A percentile compares a stretch with the other conserved stretches of the same genome.
phyloP scores from a whole-genome alignment of 2,797 vertebrate species.

The Syndactyla subalaris region DNA sequence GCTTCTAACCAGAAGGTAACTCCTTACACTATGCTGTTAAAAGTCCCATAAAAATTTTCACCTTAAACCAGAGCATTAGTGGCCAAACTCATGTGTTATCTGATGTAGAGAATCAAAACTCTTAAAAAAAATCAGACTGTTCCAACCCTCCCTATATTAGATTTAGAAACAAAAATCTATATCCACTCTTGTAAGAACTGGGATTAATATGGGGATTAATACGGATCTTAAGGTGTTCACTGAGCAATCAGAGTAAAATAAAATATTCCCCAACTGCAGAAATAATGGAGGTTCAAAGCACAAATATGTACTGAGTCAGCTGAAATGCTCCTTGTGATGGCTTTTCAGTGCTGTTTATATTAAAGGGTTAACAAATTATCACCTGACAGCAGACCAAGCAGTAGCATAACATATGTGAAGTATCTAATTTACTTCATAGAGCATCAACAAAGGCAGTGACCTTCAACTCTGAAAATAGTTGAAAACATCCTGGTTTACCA shows the following conservation, averaged over 20 bases:
- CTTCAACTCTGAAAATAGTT: not conserved
- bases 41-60: not conserved
- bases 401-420: not conserved
- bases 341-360: not conserved
- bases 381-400: not conserved
- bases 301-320: not conserved
- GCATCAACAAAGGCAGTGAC: not conserved
- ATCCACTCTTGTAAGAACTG: not conserved
- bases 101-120: not conserved
- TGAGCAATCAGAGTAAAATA: not conserved
- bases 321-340: not conserved
- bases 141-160: not conserved
- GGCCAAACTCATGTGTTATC: accelerated
- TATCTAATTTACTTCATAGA: not conserved
- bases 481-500: not conserved
- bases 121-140: not conserved
- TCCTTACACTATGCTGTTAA: not conserved
- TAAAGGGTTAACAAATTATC: not conserved
- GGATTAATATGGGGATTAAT: not conserved
- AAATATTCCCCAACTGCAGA: not conserved
- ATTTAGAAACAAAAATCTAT: not conserved
- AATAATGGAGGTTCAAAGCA: not conserved
- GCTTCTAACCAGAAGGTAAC: not conserved
- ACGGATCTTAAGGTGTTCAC: not conserved
- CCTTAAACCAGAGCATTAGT: not conserved